Base-by-base conservation (phyloP, 2,113 vertebrate species). In the Aegithalos caudatus region DNA sequence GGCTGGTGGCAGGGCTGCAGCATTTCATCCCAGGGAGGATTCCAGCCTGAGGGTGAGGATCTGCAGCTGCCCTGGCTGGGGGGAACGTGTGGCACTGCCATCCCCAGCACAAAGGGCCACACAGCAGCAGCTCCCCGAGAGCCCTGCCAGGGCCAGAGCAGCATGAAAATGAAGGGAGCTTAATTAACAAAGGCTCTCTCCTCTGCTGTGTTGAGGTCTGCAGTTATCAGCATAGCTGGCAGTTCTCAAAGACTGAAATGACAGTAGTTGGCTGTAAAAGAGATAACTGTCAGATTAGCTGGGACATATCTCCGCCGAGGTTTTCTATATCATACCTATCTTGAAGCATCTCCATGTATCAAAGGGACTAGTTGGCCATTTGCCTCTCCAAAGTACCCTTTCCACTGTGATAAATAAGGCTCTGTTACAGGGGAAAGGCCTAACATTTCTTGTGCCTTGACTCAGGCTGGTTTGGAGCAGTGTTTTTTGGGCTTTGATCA, bases 261-360 rank as follows among this genome's bases (percentile, higher is more conserved):
- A 86, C 88, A 94, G 66, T 56, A 88, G 92, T 37, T 80, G 93
- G 93, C 90, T 86, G 80, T 95, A 96, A 92, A 94, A 83, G 91
- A 93, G 91, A 94, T 73, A 80, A 89, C 90, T 92, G 93, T 93
- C 92, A 90, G 90, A 92, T 90, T 94, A 95, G 92, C 82, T 6
- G 2, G 93, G 31, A 88, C 88, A 22, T 88, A 93, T 94, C 94
- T 94, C 56, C 22, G 72, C 76, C 12, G 38, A 25, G 82, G 84
- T 94, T 96, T 96, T 88, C 90, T 94, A 27, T 96, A 86, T 90
- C 93, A 74, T 93, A 73, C 76, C 77, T 95, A 94, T 97, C 92
- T 94, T 84, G 94, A 96, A 92, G 83, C 73, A 97, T 96, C 92
- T 96, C 92, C 80, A 27, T 94, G 91, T 92, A 88, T 94, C 95